Base-by-base conservation (phyloP, 35 echinoderm and acorn worm species). In the Chiridota heheva region DNA sequence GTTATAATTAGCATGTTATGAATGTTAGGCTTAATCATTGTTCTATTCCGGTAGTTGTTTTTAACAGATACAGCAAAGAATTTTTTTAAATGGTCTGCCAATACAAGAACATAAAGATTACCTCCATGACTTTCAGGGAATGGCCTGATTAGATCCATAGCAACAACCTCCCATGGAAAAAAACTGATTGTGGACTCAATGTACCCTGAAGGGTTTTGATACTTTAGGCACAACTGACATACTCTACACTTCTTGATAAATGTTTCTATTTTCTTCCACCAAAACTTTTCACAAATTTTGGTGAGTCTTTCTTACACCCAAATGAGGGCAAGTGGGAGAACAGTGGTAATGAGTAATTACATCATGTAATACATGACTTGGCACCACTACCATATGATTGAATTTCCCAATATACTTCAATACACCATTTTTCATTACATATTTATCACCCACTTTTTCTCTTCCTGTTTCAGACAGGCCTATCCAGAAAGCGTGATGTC, bases 141-240 rank as follows among this genome's bases (percentile, higher is more conserved):
- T 27, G 73, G 46, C 20, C 73, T 36, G 5, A 77, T 37, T 3
- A 77, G 28, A 35, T 77, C 73, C 73, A 77, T 36, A 28, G 73
- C 73, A 16, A 77, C 2, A 34, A 77, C 22, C 31, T 32, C 55
- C 49, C 74, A 33, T 10, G 20, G 22, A 28, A 16, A 61, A n/a
- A n/a, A n/a, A n/a, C n/a, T n/a, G 8, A 33, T n/a, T 6, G 49
- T 60, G 15, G 47, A 60, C 29, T 28, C 2, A 26, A 63, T 60
- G 60, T 0, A 33, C 26, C 47, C 47, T 39, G 5, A 24, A 10
- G 47, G 46, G 36, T 1, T 60, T 31, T 37, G 7, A 55, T 59
- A 63, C 27, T 59, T 25, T 31, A 27, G 57, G 7, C 60, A 58
- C 2, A 40, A 18, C 49, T 77, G 46, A 35, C 73, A 77, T 22